Evolutionary conservation across 2,888 invertebrate genomes (phyloP).

Genomic region (Andrena haemorrhoa): DNA sequence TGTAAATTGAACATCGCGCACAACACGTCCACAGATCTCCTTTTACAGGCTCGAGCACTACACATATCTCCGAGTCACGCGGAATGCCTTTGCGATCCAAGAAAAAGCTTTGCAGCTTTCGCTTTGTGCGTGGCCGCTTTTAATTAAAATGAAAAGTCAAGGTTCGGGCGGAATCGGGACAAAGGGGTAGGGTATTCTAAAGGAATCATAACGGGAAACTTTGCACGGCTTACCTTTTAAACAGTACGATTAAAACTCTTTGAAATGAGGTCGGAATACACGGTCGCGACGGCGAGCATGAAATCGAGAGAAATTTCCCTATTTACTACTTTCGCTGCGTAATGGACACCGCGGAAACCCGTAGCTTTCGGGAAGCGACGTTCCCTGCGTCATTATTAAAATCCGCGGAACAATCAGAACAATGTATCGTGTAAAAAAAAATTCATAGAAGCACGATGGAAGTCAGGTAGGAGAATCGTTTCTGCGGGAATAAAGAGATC

Average conservation of each 20-base stretch:
- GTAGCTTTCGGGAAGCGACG: too few species aligned
- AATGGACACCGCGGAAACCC: too few species aligned
- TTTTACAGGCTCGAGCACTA: neutral
- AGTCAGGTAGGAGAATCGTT: too few species aligned
- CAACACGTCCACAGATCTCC: too few species aligned
- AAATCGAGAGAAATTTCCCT: too few species aligned
- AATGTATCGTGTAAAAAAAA: too few species aligned
- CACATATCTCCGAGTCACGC: neutral
- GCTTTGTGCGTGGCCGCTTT: neutral
- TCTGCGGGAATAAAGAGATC: too few species aligned
- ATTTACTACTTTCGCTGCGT: too few species aligned
- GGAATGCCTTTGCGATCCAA: neutral
- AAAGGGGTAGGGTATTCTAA: neutral
- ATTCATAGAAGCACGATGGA: too few species aligned
- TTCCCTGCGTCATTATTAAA: too few species aligned
- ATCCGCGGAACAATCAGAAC: too few species aligned
- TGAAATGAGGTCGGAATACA: neutral
- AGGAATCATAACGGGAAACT: neutral
- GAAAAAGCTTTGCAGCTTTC: neutral
- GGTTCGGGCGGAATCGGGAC: neutral
- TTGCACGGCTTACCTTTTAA: neutral
- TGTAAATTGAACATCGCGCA: neutral
- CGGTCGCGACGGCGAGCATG: too few species aligned
- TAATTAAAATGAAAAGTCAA: constrained; percentile 26
- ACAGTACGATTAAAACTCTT: neutral